Evolutionary conservation across 1,140 invertebrate genomes (phyloP), one percentile per base, ranked within the genome.

Genomic region (Sinonovacula constricta): DNA sequence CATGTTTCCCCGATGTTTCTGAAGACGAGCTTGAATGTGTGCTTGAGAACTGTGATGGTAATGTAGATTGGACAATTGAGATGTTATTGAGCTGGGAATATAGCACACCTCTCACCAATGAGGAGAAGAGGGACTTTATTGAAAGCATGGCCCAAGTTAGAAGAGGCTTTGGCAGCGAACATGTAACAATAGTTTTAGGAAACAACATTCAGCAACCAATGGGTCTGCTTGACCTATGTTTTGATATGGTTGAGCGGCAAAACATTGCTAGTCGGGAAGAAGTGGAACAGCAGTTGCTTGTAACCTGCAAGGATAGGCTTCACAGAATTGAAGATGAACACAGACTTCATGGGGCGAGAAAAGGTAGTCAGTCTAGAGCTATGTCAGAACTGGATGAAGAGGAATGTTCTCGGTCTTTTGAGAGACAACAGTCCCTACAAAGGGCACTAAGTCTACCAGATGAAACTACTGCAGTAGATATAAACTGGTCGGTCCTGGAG

Each of bases 1-100:
- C 65, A 7, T 60, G 63, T 59, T 77, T 77, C 30, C 65, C 74
- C 15, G 31, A 53, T 7, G 36, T 77, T 22, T 54, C 74, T 18
- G 18, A 31, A 39, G 56, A 28, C 36, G 74, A 77, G 28, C 30
- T 77, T 4, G 65, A 60, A 33, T 68, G 66, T 60, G 74, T 69
- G 18, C 51, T 77, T n/a, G 54, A 68, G 57, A 77, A n/a, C 24
- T 68, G 74, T 77, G 63, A 18, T 45, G 45, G 30, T 26, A 67
- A 77, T 69, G 53, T 57, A 34, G 65, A 68, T n/a, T 77, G 74
- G 74, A 57, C 74, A 15, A 77, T 77, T 33, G 66, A 69, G 22
- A 34, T 68, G 3, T 39, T 77, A 3, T 18, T 77, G 34, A 65
- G 69, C 26, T 77, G 74, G 74, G 31, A 77, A 31, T 59, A 69